Conservation (phyloP, 2,888 invertebrate genomes). For the Trachelus tabidus region DNA sequence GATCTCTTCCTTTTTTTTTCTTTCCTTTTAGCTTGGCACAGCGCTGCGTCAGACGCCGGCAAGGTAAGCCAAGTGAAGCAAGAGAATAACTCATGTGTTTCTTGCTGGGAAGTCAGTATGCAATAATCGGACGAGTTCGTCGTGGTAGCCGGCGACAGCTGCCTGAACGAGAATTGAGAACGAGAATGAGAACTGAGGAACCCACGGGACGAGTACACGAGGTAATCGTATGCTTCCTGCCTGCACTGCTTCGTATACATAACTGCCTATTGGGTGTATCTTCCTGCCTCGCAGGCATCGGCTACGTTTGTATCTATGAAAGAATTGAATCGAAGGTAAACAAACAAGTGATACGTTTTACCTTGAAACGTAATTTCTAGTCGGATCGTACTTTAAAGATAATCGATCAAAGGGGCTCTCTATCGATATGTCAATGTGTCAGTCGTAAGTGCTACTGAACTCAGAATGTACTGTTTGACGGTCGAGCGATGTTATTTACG, state of each 20-base stretch:
- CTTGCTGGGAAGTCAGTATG: neutral
- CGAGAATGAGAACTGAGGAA: neutral
- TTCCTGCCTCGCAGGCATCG: neutral
- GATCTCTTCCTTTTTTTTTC: constrained; percentile 17
- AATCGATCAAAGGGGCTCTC: neutral
- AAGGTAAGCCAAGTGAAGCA: neutral
- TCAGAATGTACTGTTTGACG: neutral
- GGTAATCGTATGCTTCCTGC: neutral
- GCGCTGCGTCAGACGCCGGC: neutral
- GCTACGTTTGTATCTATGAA: neutral
- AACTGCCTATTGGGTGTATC: neutral
- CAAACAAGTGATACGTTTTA: neutral
- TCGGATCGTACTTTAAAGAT: neutral
- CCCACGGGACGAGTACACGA: neutral
- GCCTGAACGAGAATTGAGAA: neutral
- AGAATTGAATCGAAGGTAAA: neutral
- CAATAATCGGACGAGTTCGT: neutral
- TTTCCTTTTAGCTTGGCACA: constrained; percentile 21
- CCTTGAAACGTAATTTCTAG: neutral
- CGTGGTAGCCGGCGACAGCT: neutral
- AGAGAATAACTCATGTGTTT: neutral
- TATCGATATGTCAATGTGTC: neutral
- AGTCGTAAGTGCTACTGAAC: neutral
- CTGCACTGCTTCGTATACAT: neutral
- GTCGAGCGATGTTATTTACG: neutral